Base-by-base conservation (phyloP, 2,888 invertebrate genomes). In the Tromatobia lineatoria region DNA sequence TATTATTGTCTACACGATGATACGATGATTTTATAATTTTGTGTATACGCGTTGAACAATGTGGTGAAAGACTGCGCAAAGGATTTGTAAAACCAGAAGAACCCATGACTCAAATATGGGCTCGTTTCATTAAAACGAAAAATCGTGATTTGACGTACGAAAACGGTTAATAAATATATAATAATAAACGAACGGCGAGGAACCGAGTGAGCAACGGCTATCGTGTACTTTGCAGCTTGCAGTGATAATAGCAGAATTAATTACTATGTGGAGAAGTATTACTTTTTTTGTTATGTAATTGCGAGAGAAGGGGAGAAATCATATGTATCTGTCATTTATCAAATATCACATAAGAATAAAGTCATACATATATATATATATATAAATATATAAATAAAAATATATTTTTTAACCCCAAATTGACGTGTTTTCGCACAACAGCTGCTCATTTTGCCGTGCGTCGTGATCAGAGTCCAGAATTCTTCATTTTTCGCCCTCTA, bases 191-290 rank as follows among this genome's bases (percentile, higher is more conserved):
- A 45, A 45, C 45, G 57, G 67, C 13, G 50, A 50, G 13, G 50
- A 70, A 69, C 34, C 34, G 77, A 47, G 45, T 20, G 54, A 47
- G 67, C 47, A 69, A 45, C 69, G 77, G 67, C 59, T 59, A 78
- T 61, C 59, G 70, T 75, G 74, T 75, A 71, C 66, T 80, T 71
- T 50, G 77, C 77, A 75, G 83, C 79, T 81, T 85, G 82, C 85
- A 77, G 84, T 86, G 87, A 88, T 88, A 88, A 82, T 88, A 89
- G 83, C 86, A 79, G 87, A 88, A 88, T 85, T 82, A 87, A 83
- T 70, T 80, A 74, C 54, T 81, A 86, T 57, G 79, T 84, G 83
- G 81, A 71, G 66, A 90, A 89, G 88, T 90, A 89, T 88, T 90
- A 88, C 79, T 84, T 87, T 86, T 88, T 88, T 86, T 83, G 76